Evolutionary conservation across 2,113 vertebrate species (phyloP), one percentile per base, ranked within the genome.

Genomic region (Dendrocopos noguchii): DNA sequence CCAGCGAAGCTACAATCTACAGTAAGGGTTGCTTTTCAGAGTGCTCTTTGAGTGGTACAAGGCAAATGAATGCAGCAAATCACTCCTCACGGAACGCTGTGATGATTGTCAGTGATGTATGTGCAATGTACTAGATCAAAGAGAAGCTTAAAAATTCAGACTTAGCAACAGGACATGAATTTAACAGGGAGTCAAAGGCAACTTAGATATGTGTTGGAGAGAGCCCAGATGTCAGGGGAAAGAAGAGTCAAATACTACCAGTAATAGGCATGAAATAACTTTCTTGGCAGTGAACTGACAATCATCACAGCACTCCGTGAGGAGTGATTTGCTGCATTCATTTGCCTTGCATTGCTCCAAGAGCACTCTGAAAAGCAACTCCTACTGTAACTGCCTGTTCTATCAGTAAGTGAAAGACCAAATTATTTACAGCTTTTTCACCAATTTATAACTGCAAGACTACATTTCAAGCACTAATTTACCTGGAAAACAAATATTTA

Each of bases 381-480:
- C 28, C 89, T 76, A 71, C 29, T 59, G 34, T 47, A 93, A 77
- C 72, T 39, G 57, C 25, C 74, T 84, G 28, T 67, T 87, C 63
- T 53, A 89, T 81, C 55, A 74, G 34, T 21, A 92, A 88, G 55
- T 18, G 3, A 72, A 92, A 80, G 60, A 82, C 19, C 8, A 2
- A 79, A 95, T 92, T 93, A 93, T 63, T 93, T 85, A 74, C 1
- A 3, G 64, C 68, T 95, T 91, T 93, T 91, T 89, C 84, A 89
- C 59, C 75, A 47, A 25, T 68, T 91, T 89, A 14, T 76, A 92
- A 57, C 65, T 89, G 68, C 84, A 89, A 91, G 81, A 80, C 42
- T 81, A 65, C 70, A 84, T 74, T 92, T 81, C 59, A 89, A 90
- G 28, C 29, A 76, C 17, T 70, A 75, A 86, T 85, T 93, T 93